phyloP scores from a whole-genome alignment of 2,888 invertebrate species.

The Ganaspis brasiliensis region DNA sequence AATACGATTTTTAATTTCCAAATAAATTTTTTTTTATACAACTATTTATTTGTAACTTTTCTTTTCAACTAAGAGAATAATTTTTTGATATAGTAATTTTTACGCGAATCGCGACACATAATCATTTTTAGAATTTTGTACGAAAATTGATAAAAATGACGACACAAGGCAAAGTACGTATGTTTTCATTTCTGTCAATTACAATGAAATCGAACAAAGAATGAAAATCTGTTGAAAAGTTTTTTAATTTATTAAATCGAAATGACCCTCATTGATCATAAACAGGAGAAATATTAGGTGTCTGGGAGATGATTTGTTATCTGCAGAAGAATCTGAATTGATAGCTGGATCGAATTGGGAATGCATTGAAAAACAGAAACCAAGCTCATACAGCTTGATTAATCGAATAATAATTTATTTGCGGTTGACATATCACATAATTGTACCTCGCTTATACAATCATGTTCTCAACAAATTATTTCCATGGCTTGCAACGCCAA shows the following conservation, averaged over 20 bases:
- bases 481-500: not conserved
- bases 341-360: not conserved
- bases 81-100: too few species aligned
- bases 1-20: too few species aligned
- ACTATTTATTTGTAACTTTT: too few species aligned
- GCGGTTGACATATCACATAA: slow-evolving; percentile 12
- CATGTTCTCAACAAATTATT: slow-evolving; percentile 10
- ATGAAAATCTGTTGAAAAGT: slow-evolving; percentile 10
- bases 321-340: not conserved
- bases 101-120: too few species aligned
- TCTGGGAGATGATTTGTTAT: not conserved
- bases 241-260: not conserved
- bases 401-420: slow-evolving; percentile 3
- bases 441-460: slow-evolving; percentile 3
- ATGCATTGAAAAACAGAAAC: not conserved
- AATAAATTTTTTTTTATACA: too few species aligned
- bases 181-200: not conserved
- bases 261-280: not conserved
- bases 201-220: not conserved
- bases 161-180: not conserved
- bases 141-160: not conserved
- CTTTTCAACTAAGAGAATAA: too few species aligned
- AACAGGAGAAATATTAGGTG: not conserved
- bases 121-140: too few species aligned
- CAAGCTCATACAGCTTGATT: not conserved